Conservation (phyloP, 2,797 vertebrate genomes). For the Fistularia commersonii region DNA sequence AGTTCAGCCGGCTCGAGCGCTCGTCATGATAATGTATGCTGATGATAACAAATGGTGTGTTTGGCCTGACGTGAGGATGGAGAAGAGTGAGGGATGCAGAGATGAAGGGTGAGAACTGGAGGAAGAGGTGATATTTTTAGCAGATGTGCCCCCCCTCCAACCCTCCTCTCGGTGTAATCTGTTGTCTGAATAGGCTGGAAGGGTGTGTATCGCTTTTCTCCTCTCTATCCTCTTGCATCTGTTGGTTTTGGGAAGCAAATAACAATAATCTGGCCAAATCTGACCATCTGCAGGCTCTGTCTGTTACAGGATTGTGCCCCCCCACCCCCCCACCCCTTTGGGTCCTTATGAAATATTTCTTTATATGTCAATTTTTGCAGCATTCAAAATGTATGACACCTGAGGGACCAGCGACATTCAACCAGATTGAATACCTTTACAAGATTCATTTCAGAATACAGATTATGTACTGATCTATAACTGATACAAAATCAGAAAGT, state of each 20-base stretch:
- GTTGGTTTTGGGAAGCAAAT: conserved; percentile 33
- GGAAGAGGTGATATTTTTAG: conserved; percentile 74
- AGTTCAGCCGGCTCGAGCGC: conserved; percentile 54
- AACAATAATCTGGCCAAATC: conserved; percentile 59
- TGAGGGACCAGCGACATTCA: too few species aligned
- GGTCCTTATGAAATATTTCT: conserved; percentile 2
- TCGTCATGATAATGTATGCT: conserved; percentile 65
- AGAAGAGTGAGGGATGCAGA: conserved; percentile 31
- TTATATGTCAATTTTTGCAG: not conserved
- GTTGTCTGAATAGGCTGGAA: conserved; percentile 49
- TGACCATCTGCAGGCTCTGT: conserved; percentile 44
- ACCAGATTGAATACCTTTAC: too few species aligned
- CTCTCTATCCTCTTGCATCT: conserved; percentile 37
- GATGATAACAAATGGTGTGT: conserved; percentile 44
- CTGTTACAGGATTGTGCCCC: conserved; percentile 7
- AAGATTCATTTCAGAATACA: too few species aligned
- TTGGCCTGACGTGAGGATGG: conserved; percentile 20
- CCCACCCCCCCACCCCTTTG: not conserved
- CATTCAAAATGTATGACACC: too few species aligned
- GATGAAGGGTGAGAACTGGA: conserved; percentile 56
- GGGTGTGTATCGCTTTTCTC: conserved; percentile 25
- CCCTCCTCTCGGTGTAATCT: conserved; percentile 53
- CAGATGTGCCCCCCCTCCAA: conserved; percentile 34
- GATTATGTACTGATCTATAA: too few species aligned
- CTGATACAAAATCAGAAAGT: too few species aligned